Percentiles rank a stretch among this genome's conserved stretches.
Evolutionary conservation across 2,113 vertebrate genomes (phyloP).

Genomic region (Chauna torquata): DNA sequence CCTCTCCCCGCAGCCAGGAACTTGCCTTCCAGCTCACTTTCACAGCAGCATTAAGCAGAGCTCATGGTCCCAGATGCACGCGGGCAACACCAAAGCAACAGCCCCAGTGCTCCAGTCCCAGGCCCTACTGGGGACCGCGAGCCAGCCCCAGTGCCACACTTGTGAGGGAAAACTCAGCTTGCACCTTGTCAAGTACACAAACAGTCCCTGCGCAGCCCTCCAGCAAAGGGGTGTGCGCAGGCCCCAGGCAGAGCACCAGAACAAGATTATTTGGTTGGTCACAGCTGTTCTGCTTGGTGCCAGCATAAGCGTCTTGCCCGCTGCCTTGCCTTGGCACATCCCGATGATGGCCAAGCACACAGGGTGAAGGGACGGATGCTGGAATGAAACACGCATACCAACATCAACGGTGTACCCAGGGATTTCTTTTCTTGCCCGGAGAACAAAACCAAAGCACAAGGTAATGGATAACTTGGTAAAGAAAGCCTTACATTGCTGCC

Average conservation of each 20-base stretch:
- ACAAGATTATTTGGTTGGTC: neutral
- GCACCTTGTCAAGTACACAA: fast-evolving
- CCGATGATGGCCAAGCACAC: neutral
- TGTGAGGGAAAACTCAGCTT: neutral
- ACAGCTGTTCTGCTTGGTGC: neutral
- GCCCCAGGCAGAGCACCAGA: neutral
- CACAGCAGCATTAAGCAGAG: neutral
- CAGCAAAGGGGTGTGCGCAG: neutral
- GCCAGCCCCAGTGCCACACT: neutral
- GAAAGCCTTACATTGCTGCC: neutral
- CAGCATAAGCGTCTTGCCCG: neutral
- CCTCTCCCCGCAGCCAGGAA: neutral
- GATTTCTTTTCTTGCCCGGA: neutral
- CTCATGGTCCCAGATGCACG: neutral
- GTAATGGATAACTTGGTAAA: neutral
- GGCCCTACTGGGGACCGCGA: neutral
- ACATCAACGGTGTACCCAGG: neutral
- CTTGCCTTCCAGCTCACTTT: neutral
- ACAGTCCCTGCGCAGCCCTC: neutral
- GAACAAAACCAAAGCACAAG: neutral
- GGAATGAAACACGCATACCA: neutral
- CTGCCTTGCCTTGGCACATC: fast-evolving
- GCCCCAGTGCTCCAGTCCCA: fast-evolving
- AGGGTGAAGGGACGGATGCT: neutral
- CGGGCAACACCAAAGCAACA: neutral